Conservation (phyloP, 2,113 vertebrate genomes). For the Corythornis vintsioides region DNA sequence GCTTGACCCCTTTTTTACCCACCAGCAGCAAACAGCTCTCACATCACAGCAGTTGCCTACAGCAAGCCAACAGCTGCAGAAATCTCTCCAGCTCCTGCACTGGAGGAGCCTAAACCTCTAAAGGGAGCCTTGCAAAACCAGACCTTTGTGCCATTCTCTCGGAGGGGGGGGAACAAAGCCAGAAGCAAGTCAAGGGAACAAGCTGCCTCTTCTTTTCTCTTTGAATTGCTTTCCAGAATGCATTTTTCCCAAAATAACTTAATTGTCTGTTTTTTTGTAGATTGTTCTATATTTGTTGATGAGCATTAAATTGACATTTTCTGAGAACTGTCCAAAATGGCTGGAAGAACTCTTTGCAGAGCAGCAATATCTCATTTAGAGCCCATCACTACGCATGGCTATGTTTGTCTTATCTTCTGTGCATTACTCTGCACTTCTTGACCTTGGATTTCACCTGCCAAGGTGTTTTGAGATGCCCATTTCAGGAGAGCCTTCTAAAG, state of each 20-base stretch:
- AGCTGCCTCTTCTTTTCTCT: conserved; percentile 26
- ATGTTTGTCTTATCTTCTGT: background rate
- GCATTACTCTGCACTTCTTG: background rate
- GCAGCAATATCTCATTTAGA: background rate
- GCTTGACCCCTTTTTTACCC: background rate
- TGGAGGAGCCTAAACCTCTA: background rate
- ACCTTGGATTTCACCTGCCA: conserved; percentile 31
- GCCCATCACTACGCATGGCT: background rate
- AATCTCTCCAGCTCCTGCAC: background rate
- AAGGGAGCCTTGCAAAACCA: background rate
- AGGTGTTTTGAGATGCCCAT: accelerated
- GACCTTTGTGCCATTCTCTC: background rate
- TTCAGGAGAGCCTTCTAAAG: background rate
- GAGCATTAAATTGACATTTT: conserved; percentile 36
- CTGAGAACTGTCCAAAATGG: conserved; percentile 41
- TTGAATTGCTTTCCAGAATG: conserved; percentile 36
- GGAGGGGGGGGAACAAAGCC: background rate
- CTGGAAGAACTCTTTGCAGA: conserved; percentile 7
- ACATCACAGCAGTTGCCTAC: accelerated
- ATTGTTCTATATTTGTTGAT: conserved; percentile 48
- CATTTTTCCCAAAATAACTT: conserved; percentile 54
- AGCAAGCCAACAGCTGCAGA: background rate
- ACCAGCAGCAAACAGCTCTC: background rate
- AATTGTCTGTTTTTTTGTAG: background rate
- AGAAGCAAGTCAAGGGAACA: background rate